These are phyloP conservation scores for Synanthedon vespiformis DNA, from an alignment of 2,888 invertebrate genomes.

Conservation along the genomic window DNA sequence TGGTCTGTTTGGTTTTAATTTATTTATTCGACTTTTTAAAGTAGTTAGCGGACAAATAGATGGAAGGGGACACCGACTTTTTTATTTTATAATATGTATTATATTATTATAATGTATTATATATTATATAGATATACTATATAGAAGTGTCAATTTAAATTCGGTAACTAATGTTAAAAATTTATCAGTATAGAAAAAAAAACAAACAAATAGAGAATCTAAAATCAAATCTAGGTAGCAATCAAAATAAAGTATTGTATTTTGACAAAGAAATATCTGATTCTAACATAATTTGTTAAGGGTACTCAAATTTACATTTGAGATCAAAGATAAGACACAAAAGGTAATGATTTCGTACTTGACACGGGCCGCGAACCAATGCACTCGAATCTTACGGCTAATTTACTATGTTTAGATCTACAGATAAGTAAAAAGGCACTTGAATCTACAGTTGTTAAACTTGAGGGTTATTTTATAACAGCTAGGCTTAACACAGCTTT, in stretches of 20 bases:
- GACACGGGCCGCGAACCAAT: slow-evolving; percentile 36
- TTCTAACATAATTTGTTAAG: not conserved
- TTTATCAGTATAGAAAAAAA: no score
- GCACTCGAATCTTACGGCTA: slow-evolving; percentile 50
- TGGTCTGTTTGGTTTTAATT: no score
- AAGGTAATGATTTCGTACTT: slow-evolving; percentile 44
- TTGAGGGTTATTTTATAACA: no score
- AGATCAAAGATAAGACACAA: slow-evolving; percentile 42
- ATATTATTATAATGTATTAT: no score
- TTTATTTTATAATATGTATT: no score
- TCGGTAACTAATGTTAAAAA: no score
- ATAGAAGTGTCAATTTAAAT: no score
- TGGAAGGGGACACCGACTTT: no score
- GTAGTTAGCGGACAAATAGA: no score
- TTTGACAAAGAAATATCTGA: not conserved
- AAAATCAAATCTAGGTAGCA: not conserved
- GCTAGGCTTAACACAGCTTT: no score
- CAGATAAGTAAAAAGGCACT: slow-evolving; percentile 41
- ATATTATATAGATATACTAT: no score
- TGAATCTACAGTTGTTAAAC: slow-evolving; percentile 11
- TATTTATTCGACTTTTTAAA: no score
- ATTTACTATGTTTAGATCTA: slow-evolving; percentile 37
- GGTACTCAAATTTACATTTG: slow-evolving; percentile 11
- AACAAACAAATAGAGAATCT: not conserved
- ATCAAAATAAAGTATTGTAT: not conserved